These are phyloP conservation scores for Drosophila nikananu DNA, from an alignment of 1,140 invertebrate species.

Conservation along the genomic window DNA sequence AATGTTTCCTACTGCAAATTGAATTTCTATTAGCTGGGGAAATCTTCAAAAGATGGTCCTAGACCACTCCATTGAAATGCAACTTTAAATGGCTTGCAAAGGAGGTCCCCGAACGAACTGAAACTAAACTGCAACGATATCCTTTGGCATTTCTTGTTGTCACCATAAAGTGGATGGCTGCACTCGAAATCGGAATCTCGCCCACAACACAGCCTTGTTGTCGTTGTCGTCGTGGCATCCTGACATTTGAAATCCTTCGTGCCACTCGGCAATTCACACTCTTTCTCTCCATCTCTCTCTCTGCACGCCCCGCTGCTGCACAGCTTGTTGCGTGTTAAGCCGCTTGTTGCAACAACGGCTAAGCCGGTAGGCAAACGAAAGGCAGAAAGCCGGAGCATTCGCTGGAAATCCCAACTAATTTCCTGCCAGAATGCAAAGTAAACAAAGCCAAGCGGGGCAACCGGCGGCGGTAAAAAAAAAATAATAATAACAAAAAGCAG, in stretches of 20 bases:
- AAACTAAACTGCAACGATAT: not conserved
- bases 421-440: conserved; percentile 39
- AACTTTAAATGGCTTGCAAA: not conserved
- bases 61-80: not conserved
- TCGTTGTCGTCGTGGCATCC: not conserved
- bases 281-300: too few relatives aligned
- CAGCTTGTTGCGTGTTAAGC: conserved; percentile 58
- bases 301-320: conserved; percentile 8
- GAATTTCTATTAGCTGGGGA: not conserved
- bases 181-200: conserved; percentile 3
- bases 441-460: conserved; percentile 15
- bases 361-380: conserved; percentile 44
- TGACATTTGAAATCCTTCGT: conserved; percentile 5
- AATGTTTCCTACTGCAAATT: not conserved
- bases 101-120: too few relatives aligned
- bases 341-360: conserved; percentile 75
- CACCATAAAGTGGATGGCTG: not conserved
- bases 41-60: too few relatives aligned
- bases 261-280: conserved; percentile 3
- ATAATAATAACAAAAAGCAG: conserved; percentile 6
- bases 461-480: not conserved
- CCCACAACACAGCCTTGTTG: conserved; percentile 3
- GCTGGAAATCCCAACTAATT: conserved; percentile 44
- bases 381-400: conserved; percentile 3
- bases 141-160: not conserved